phyloP scores from a whole-genome alignment of 2,797 vertebrate species.

The Parambassis ranga region DNA sequence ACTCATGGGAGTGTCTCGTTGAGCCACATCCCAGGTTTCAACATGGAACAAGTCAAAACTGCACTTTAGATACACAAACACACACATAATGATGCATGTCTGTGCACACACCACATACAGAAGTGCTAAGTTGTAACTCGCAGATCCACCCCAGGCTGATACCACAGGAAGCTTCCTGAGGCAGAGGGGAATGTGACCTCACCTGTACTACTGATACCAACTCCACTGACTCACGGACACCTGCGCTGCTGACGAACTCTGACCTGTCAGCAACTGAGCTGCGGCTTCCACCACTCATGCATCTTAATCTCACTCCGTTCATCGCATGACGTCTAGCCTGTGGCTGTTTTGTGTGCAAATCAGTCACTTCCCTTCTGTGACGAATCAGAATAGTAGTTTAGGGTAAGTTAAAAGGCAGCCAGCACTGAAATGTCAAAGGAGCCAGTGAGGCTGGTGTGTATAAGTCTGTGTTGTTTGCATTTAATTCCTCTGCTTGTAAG shows the following conservation, averaged over 20 bases:
- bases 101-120: not conserved
- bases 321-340: slow-evolving; percentile 30
- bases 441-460: not conserved
- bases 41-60: slow-evolving; percentile 23
- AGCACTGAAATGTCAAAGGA: not conserved
- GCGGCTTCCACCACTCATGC: slow-evolving; percentile 6
- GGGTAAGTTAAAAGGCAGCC: not conserved
- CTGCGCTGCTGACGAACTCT: slow-evolving; percentile 38
- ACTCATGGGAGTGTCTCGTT: slow-evolving; percentile 2
- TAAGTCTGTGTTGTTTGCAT: slow-evolving; percentile 1
- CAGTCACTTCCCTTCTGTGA: not conserved
- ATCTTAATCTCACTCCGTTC: slow-evolving; percentile 34
- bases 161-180: not conserved
- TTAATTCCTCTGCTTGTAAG: not conserved
- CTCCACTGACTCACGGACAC: slow-evolving; percentile 45
- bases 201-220: slow-evolving; percentile 27
- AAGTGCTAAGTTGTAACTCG: not conserved
- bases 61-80: not conserved
- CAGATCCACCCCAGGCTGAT: slow-evolving; percentile 14
- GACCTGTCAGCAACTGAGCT: slow-evolving; percentile 23
- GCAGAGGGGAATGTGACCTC: slow-evolving; percentile 36
- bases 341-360: slow-evolving; percentile 4
- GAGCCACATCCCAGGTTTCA: slow-evolving; percentile 25
- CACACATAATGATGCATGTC: not conserved
- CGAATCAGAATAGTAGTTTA: not conserved